A percentile compares a stretch with the other conserved stretches of the same genome.
These are phyloP conservation scores for Nasonia oneida DNA, from an alignment of 2,888 invertebrate genomes.

Conservation along the genomic window DNA sequence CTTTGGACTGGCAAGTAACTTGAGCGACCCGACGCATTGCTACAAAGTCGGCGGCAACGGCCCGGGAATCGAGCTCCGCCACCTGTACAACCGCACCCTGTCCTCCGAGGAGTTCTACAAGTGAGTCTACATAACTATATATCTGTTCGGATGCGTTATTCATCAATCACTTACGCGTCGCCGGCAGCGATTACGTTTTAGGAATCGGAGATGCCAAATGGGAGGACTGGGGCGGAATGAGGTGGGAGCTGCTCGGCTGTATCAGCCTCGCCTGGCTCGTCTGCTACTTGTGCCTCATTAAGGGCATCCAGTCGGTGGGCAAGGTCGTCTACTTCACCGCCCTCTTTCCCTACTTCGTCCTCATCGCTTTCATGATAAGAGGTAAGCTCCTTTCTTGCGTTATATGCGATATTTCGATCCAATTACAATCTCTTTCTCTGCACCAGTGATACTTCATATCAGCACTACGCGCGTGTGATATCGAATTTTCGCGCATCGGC, in stretches of 20 bases:
- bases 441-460: neutral
- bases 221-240: slow-evolving; percentile 88
- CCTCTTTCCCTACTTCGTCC: slow-evolving; percentile 86
- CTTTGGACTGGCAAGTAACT: slow-evolving; percentile 73
- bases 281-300: slow-evolving; percentile 92
- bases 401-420: neutral
- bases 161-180: neutral
- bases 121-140: slow-evolving; percentile 78
- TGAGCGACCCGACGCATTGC: slow-evolving; percentile 80
- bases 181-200: slow-evolving; percentile 86
- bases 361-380: slow-evolving; percentile 82
- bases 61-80: slow-evolving; percentile 79
- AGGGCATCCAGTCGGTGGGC: slow-evolving; percentile 93
- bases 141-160: slow-evolving; percentile 6
- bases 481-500: neutral
- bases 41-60: slow-evolving; percentile 69
- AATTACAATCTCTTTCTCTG: neutral
- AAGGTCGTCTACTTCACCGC: slow-evolving; percentile 90
- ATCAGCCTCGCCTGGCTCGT: slow-evolving; percentile 89
- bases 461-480: neutral
- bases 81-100: slow-evolving; percentile 81
- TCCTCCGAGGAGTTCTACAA: slow-evolving; percentile 86
- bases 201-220: slow-evolving; percentile 87
- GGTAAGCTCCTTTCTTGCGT: slow-evolving; percentile 65
- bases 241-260: slow-evolving; percentile 91